Percentiles rank a stretch among this genome's conserved stretches.
Conservation (phyloP, 2,113 vertebrate genomes). For the Tretioscincus oriximinensis region DNA sequence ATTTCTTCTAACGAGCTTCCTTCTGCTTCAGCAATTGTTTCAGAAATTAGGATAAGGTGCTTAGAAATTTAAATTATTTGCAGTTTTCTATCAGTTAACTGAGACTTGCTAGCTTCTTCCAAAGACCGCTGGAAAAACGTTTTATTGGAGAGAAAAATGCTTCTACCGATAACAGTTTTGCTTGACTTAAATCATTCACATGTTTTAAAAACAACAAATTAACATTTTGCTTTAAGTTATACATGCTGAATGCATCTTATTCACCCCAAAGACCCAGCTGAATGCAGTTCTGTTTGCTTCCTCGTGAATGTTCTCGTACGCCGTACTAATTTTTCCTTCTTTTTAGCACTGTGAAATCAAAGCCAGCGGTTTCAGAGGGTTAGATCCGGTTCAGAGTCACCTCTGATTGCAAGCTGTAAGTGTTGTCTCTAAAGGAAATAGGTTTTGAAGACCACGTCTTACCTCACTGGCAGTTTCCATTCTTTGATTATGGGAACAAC, state of each 20-base stretch:
- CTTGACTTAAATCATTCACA: slow-evolving; percentile 17
- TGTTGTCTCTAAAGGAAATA: neutral
- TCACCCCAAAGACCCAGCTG: neutral
- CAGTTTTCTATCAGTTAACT: no score
- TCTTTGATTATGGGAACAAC: slow-evolving; percentile 18
- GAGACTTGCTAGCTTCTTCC: no score
- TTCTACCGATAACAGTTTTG: neutral
- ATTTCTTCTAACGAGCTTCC: no score
- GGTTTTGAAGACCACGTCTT: slow-evolving; percentile 18
- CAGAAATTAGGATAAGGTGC: no score
- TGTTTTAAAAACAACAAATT: neutral
- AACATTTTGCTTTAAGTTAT: neutral
- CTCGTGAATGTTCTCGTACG: neutral
- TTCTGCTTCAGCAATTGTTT: no score
- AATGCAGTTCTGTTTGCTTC: neutral
- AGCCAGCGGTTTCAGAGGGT: neutral
- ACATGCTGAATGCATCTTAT: neutral
- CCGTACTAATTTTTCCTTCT: neutral
- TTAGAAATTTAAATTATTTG: no score
- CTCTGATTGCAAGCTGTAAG: neutral
- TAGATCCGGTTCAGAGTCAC: neutral
- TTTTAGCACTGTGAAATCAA: neutral
- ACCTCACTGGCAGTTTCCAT: slow-evolving; percentile 53
- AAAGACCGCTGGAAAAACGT: neutral
- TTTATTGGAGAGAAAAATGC: fast-evolving